Base-by-base conservation (phyloP, 2,113 vertebrate species). In the Sinocyclocheilus grahami region DNA sequence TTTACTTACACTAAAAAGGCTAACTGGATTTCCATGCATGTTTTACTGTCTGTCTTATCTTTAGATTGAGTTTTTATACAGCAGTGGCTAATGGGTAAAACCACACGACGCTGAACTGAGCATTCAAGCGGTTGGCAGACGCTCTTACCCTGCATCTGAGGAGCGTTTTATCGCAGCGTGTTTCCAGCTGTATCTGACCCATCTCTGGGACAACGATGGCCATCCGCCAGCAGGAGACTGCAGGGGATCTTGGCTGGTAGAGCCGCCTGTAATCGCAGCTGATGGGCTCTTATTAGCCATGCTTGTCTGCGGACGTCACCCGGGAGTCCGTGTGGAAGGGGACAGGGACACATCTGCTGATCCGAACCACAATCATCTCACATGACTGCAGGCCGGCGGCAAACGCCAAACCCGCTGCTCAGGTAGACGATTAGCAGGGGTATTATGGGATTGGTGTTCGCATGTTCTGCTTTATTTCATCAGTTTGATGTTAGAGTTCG, bases 221-320 rank as follows among this genome's bases (percentile, higher is more conserved):
- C 22, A 24, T 46, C 62, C 12, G 65, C 75, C 82, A 87, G 77
- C 42, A 4, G 72, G 67, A 72, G 27, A 30, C 81, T 76, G 79
- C 55, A 83, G 71, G 46, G 63, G 62, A 63, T 83, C 63, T 55
- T 83, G 63, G 37, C 63, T 78, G 51, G 78, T 20, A 83, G 53
- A 62, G 22, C 53, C 14, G 5, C 0, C 42, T 74, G 51, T 79
- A 88, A 82, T 86, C 74, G 69, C 65, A 13, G 62, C 78, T 85
- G 85, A 62, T 62, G 58, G 58, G 51, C 80, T 7, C 69, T 83
- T 72, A 78, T 86, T 86, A 78, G 63, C 48, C 51, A 71, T 4
- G n/a, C 79, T 83, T 76, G 63, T 82, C 63, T 88, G 82, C 65
- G 55, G 69, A 60, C 46, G 42, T 86, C 33, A 62, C 33, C 55